These are phyloP conservation scores for Vannuccia rotundouncinata DNA, from an alignment of 2,888 invertebrate genomes.

Conservation along the genomic window DNA sequence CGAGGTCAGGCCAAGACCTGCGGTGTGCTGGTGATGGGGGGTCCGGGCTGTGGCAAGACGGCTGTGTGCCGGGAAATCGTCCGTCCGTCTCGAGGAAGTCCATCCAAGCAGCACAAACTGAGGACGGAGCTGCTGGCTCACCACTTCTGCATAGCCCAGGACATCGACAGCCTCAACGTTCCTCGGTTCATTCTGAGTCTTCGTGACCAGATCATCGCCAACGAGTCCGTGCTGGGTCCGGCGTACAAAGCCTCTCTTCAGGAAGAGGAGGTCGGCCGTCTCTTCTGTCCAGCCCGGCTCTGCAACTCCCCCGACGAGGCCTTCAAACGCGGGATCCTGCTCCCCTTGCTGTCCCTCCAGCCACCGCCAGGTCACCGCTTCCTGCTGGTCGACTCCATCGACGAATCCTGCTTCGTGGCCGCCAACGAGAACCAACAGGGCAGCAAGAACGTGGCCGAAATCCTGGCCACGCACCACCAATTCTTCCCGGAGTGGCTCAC, in stretches of 20 bases:
- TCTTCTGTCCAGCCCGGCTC: background rate
- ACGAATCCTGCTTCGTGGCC: conserved; percentile 62
- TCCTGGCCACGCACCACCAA: conserved; percentile 80
- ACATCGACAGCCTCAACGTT: conserved; percentile 32
- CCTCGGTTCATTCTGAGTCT: conserved; percentile 33
- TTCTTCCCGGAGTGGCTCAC: conserved; percentile 85
- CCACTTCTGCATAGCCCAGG: conserved; percentile 50
- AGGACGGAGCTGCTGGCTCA: conserved; percentile 74
- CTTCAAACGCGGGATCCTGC: conserved; percentile 76
- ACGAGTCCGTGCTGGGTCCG: background rate
- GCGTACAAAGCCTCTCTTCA: conserved; percentile 59
- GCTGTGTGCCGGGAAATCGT: conserved; percentile 54
- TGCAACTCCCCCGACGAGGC: conserved; percentile 76
- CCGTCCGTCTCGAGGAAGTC: conserved; percentile 66
- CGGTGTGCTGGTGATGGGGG: conserved; percentile 79
- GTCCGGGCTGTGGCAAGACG: conserved; percentile 88
- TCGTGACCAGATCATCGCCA: conserved; percentile 31
- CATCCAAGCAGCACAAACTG: conserved; percentile 59
- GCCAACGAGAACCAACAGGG: conserved; percentile 2
- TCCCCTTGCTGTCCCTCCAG: conserved; percentile 76
- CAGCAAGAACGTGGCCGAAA: conserved; percentile 59
- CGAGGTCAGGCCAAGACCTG: conserved; percentile 68
- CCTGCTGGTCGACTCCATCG: conserved; percentile 82
- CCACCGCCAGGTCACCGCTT: conserved; percentile 74
- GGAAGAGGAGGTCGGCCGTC: conserved; percentile 48